Conservation (phyloP, 1,140 invertebrate species). For the Lanistes nyassanus region DNA sequence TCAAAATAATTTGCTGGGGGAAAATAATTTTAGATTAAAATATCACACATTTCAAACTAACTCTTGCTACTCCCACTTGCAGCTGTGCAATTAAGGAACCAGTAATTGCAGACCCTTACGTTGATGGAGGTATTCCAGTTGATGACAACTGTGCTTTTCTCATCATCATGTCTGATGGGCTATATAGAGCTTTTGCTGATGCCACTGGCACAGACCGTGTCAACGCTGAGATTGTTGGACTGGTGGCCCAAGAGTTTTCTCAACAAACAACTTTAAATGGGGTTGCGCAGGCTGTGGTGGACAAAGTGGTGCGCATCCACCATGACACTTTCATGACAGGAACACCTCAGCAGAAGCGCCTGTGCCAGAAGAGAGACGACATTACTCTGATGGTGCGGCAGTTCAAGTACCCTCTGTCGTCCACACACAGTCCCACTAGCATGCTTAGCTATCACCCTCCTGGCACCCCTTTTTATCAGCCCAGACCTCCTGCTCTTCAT, state of each 20-base stretch:
- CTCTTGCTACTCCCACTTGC: slow-evolving; percentile 22
- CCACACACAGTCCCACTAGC: slow-evolving; percentile 57
- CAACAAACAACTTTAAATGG: slow-evolving; percentile 79
- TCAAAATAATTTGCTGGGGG: no score
- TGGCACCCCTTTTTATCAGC: slow-evolving; percentile 1
- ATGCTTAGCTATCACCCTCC: slow-evolving; percentile 20
- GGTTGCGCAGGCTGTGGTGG: slow-evolving; percentile 87
- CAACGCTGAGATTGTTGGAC: slow-evolving; percentile 60
- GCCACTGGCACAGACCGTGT: slow-evolving; percentile 74
- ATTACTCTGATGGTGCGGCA: slow-evolving; percentile 88
- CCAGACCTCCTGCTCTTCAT: slow-evolving; percentile 24
- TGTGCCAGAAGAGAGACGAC: slow-evolving; percentile 75
- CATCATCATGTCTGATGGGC: slow-evolving; percentile 84
- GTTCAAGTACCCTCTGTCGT: slow-evolving; percentile 83
- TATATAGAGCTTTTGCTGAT: slow-evolving; percentile 86
- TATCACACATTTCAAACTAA: no score
- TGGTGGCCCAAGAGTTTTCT: slow-evolving; percentile 75
- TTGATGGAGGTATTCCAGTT: slow-evolving; percentile 79
- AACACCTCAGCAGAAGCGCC: slow-evolving; percentile 45
- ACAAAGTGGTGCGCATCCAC: slow-evolving; percentile 85
- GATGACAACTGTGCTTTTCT: slow-evolving; percentile 84
- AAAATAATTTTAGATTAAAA: no score
- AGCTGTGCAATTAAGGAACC: slow-evolving; percentile 78
- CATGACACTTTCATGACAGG: slow-evolving; percentile 79
- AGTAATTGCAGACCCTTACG: slow-evolving; percentile 85